A percentile compares a stretch with the other conserved stretches of the same genome.
Conservation (phyloP, 2,113 vertebrate species). For the Hemicordylus capensis region DNA sequence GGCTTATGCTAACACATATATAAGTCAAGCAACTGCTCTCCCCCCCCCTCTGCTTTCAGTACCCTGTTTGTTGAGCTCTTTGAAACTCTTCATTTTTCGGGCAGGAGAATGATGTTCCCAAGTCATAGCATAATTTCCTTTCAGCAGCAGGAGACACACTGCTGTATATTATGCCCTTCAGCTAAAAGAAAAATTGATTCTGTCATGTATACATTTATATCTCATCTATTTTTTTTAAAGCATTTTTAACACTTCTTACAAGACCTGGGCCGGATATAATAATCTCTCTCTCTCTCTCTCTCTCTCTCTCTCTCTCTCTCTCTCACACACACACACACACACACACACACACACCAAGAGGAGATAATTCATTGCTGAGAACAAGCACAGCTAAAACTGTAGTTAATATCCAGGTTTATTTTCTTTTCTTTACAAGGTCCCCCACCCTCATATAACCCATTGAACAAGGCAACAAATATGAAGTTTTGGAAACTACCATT, state of each 20-base stretch:
- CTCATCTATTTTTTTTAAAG: conserved; percentile 46
- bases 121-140: conserved; percentile 54
- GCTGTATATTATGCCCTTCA: conserved; percentile 65
- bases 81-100: conserved; percentile 11
- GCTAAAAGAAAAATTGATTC: conserved; percentile 68
- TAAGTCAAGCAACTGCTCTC: conserved; percentile 10
- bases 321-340: background rate
- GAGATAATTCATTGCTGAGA: conserved; percentile 14
- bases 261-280: conserved; percentile 44
- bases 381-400: conserved; percentile 1
- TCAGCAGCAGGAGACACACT: conserved; percentile 54
- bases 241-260: conserved; percentile 56
- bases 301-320: background rate
- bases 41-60: background rate
- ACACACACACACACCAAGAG: conserved; percentile 1
- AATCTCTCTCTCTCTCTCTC: conserved; percentile 10
- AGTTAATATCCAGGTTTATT: background rate
- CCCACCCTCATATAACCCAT: background rate
- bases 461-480: background rate
- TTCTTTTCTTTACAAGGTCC: background rate
- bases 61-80: conserved; percentile 42
- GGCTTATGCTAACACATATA: background rate
- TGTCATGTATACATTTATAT: conserved; percentile 68
- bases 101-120: conserved; percentile 49
- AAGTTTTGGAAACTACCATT: background rate